Evolutionary conservation across 2,113 vertebrate genomes (phyloP), one percentile per base, ranked within the genome.

Genomic region (Rhinopomastus cyanomelas): DNA sequence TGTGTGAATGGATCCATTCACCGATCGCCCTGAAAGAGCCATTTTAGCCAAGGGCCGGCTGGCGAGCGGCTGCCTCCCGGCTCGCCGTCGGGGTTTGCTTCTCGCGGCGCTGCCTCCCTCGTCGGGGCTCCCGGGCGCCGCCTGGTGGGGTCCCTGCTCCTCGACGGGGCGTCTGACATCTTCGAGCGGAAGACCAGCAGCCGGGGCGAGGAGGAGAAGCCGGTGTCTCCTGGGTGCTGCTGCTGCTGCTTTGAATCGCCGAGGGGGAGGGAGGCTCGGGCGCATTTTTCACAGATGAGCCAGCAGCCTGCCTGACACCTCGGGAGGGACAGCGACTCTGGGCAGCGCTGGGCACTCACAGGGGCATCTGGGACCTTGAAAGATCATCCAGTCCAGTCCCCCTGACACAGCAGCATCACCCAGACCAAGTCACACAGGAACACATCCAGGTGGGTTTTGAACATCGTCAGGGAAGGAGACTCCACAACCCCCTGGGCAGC

Each of bases 1-100:
- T 95, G 89, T 88, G 88, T 94, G 92, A 94, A 94, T 91, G 94
- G 88, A 23, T 85, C 94, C 90, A 93, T 96, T 96, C 90, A 95
- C 62, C 0, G 0, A 16, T 25, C 1, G 27, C 62, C 61, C 15
- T 93, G 83, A 95, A 93, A 90, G 81, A 61, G 64, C 71, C 48
- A 53, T 60, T 90, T 93, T 62, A 94, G 81, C 92, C 83, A 95
- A 90, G 93, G 88, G 92, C 30, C 1, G 2, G 51, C 32, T 55
- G 5, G 4, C 2, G 9, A 42, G 74, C 0, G 39, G 3, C 83
- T 90, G 76, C 88, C 66, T 95, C 59, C 93, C 71, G 61, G 64
- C 77, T 59, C 4, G n/a, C n/a, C n/a, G 13, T 44, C 0, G 1
- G 27, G 69, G 81, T 94, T 81, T 72, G 71, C 64, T 95, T 80